Percentiles rank a stretch among this genome's conserved stretches.
phyloP scores from a whole-genome alignment of 2,888 invertebrate genomes.

The Cryptosula pallasiana region DNA sequence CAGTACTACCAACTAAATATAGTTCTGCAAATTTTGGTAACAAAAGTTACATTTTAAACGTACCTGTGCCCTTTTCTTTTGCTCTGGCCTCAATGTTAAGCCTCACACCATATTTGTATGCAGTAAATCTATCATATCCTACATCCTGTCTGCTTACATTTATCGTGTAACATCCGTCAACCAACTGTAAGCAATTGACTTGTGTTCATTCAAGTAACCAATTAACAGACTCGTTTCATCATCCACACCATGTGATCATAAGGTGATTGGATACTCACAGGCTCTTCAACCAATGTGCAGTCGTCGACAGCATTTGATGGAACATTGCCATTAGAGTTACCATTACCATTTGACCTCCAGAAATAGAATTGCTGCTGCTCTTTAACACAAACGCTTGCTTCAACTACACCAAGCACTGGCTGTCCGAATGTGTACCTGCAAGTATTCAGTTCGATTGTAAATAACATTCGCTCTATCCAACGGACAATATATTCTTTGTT shows the following conservation, averaged over 20 bases:
- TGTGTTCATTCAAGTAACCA: too few relatives aligned
- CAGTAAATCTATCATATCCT: not conserved
- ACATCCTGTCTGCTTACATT: conserved; percentile 13
- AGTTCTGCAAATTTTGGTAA: too few relatives aligned
- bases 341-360: not conserved
- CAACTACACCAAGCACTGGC: not conserved
- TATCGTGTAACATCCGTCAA: conserved; percentile 14
- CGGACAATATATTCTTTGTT: too few relatives aligned
- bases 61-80: conserved; percentile 21
- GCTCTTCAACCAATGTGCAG: conserved; percentile 3
- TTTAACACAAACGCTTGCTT: conserved; percentile 11
- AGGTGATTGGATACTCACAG: not conserved
- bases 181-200: conserved; percentile 13
- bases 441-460: too few relatives aligned
- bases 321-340: not conserved
- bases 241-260: too few relatives aligned
- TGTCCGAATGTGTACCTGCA: conserved; percentile 19
- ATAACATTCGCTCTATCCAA: too few relatives aligned
- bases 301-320: not conserved
- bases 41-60: too few relatives aligned
- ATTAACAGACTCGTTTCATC: too few relatives aligned
- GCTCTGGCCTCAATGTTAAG: not conserved
- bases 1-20: too few relatives aligned
- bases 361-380: not conserved
- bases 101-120: conserved; percentile 14